Evolutionary conservation across 2,888 invertebrate genomes (phyloP).

Genomic region (Ephialtes manifestator): DNA sequence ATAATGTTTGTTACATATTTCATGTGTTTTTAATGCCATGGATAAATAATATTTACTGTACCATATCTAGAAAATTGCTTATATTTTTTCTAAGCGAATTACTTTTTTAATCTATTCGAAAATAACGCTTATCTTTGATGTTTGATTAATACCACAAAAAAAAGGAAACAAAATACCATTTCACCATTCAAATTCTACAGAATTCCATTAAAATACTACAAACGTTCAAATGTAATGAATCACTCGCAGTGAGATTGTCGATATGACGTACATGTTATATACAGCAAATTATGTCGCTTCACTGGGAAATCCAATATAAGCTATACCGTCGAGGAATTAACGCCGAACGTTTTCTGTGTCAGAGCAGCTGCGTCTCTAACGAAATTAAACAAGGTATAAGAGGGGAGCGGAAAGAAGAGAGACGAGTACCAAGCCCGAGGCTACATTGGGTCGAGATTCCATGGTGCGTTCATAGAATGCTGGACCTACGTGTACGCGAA

Average conservation of each 20-base stretch:
- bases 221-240: conserved; percentile 32
- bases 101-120: not conserved
- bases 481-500: conserved; percentile 7
- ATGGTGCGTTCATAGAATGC: conserved; percentile 29
- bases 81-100: too few species aligned
- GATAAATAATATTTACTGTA: too few species aligned
- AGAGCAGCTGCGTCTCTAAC: conserved; percentile 16
- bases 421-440: not conserved
- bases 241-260: conserved; percentile 29
- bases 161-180: too few species aligned
- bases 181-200: not conserved
- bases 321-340: conserved; percentile 28
- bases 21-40: too few species aligned
- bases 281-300: conserved; percentile 3
- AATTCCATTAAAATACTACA: not conserved
- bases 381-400: conserved; percentile 50
- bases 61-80: too few species aligned
- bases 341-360: not conserved
- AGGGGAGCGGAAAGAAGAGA: conserved; percentile 1
- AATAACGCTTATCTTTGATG: not conserved
- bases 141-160: not conserved
- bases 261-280: not conserved
- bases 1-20: too few species aligned
- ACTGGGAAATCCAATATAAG: conserved; percentile 44
- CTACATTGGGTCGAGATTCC: conserved; percentile 8